These are phyloP conservation scores for Anser cygnoides DNA, from an alignment of 2,113 vertebrate genomes.

Conservation along the genomic window DNA sequence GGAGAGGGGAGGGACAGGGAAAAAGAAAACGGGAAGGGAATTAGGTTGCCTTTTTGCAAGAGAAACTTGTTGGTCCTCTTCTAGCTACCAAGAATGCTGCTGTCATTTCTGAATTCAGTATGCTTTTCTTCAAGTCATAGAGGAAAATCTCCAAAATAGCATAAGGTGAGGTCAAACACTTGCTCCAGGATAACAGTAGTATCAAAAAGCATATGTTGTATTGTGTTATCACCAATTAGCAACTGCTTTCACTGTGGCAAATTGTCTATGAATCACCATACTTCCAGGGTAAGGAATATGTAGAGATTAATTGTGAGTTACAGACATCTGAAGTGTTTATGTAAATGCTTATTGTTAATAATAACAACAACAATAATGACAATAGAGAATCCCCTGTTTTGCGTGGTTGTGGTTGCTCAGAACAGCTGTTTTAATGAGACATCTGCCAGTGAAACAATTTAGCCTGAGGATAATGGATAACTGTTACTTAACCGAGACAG, in stretches of 20 bases:
- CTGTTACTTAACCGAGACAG: slow-evolving; percentile 62
- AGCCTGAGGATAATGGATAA: slow-evolving; percentile 58
- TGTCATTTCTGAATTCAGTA: not conserved
- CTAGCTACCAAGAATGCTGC: not conserved
- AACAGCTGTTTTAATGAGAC: slow-evolving; percentile 64
- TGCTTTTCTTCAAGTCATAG: not conserved
- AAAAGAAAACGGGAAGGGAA: not conserved
- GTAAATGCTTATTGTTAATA: slow-evolving; percentile 53
- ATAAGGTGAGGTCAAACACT: slow-evolving; percentile 9
- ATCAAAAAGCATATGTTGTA: not conserved
- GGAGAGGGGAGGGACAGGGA: not conserved
- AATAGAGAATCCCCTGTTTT: slow-evolving; percentile 44
- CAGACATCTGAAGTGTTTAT: slow-evolving; percentile 42
- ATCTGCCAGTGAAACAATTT: slow-evolving; percentile 62
- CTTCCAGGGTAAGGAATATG: not conserved
- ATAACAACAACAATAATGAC: slow-evolving; percentile 53
- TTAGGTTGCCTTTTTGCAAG: not conserved
- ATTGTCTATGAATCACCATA: not conserved
- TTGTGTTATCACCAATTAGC: slow-evolving; percentile 29
- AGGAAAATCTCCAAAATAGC: not conserved
- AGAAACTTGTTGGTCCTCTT: not conserved
- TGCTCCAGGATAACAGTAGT: not conserved
- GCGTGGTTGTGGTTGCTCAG: not conserved
- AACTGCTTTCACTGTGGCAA: not conserved
- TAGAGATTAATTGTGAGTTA: not conserved